phyloP scores from a whole-genome alignment of 2,113 vertebrate genomes.

The Dinomys branickii region DNA sequence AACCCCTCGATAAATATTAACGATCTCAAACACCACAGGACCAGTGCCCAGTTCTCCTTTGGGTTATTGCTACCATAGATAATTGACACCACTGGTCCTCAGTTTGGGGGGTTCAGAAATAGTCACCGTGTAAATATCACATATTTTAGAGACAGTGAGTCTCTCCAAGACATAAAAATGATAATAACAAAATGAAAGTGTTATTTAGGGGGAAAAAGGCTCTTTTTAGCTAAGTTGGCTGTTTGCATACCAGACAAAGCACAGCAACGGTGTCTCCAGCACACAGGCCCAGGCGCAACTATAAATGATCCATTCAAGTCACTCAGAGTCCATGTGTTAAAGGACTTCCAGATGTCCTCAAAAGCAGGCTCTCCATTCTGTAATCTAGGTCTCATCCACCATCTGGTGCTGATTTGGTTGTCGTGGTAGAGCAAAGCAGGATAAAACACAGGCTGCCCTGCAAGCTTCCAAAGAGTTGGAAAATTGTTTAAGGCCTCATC shows the following conservation, averaged over 20 bases:
- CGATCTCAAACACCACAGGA: neutral
- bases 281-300: neutral
- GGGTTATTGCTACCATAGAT: neutral
- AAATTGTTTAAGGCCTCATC: slow-evolving; percentile 56
- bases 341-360: slow-evolving; percentile 79
- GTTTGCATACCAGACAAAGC: slow-evolving; percentile 19
- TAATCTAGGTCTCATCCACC: slow-evolving; percentile 66
- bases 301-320: slow-evolving; percentile 59
- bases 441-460: slow-evolving; percentile 26
- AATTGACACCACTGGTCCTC: neutral
- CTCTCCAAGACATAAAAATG: neutral
- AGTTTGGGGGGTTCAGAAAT: neutral
- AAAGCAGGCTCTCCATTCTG: slow-evolving; percentile 28
- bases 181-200: slow-evolving; percentile 47
- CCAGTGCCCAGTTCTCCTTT: neutral
- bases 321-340: slow-evolving; percentile 11
- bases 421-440: neutral
- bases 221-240: neutral
- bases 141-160: neutral
- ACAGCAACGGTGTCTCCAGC: neutral
- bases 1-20: neutral
- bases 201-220: neutral
- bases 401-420: slow-evolving; percentile 76
- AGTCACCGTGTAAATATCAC: neutral
- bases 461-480: slow-evolving; percentile 27